Evolutionary conservation across 2,888 invertebrate species (phyloP), one percentile per base, ranked within the genome.

Genomic region (Parnassius apollo): DNA sequence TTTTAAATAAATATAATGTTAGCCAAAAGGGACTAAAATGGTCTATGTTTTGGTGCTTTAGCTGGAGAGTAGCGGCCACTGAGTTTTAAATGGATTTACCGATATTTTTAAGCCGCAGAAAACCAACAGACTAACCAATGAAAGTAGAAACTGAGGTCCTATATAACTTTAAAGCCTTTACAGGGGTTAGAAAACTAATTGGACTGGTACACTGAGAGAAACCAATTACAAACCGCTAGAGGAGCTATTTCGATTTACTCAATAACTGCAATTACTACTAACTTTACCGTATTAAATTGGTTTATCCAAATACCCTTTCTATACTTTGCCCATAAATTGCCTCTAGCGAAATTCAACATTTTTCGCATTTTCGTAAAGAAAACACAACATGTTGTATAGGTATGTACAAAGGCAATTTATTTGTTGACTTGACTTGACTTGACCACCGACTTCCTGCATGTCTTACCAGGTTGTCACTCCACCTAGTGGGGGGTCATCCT

Each of bases 101-200:
- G 49, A n/a, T 42, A 44, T 59, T 62, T 57, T 59, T 64, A 65
- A 65, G 52, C 52, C 48, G 35, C 22, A 46, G 46, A 49, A 18
- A 48, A 46, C 13, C 35, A 49, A 52, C 52, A 52, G 42, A 82
- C 82, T 86, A 85, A 80, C 81, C 83, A 78, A 86, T 85, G 81
- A 81, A 69, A 72, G 73, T 78, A 76, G 75, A 77, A 82, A 83
- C 78, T 83, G 77, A 76, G 71, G 75, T 71, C 71, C 78, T 74
- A 72, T 75, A 78, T 80, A 80, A 79, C 77, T 73, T 70, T 76
- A 75, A 83, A 85, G 86, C 84, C 86, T 86, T 86, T 86, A 80
- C 80, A 84, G 80, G 86, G 81, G 82, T 87, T 84, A 85, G 80
- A 86, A 86, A 88, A 88, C 87, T 88, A 88, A 89, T 89, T 88